These are phyloP conservation scores for Anas acuta DNA, from an alignment of 2,797 vertebrate genomes.

Conservation along the genomic window DNA sequence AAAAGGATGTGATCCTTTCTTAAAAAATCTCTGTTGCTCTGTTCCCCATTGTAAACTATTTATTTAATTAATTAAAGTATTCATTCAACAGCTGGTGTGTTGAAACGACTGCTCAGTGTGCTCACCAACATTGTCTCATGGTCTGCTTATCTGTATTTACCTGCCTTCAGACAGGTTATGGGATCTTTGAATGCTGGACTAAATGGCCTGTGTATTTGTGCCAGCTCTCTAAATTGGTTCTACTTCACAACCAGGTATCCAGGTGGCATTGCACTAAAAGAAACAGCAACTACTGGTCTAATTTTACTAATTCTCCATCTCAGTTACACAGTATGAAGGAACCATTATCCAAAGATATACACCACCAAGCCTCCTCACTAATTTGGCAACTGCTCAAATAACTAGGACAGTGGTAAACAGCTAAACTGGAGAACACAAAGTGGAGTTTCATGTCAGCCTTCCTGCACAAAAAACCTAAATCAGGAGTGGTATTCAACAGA, in stretches of 20 bases:
- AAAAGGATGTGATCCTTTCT: neutral
- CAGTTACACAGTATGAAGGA: neutral
- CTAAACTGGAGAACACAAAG: neutral
- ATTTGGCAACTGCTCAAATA: neutral
- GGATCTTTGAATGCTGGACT: accelerated
- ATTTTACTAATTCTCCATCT: neutral
- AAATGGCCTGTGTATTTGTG: neutral
- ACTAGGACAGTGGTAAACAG: neutral
- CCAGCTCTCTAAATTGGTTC: neutral
- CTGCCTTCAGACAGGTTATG: neutral
- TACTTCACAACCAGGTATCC: neutral
- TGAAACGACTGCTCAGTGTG: neutral
- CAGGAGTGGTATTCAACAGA: neutral
- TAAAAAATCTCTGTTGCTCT: neutral
- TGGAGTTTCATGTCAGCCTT: neutral
- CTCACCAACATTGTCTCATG: neutral
- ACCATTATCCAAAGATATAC: neutral
- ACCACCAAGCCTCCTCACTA: neutral
- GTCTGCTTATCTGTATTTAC: neutral
- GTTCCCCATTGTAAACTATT: neutral
- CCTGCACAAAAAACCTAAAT: neutral
- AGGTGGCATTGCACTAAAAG: neutral
- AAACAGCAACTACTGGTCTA: neutral
- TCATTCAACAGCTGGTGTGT: neutral
- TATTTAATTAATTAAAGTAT: neutral